Conservation (phyloP, 2,113 vertebrate genomes). For the Acanthochromis polyacanthus region DNA sequence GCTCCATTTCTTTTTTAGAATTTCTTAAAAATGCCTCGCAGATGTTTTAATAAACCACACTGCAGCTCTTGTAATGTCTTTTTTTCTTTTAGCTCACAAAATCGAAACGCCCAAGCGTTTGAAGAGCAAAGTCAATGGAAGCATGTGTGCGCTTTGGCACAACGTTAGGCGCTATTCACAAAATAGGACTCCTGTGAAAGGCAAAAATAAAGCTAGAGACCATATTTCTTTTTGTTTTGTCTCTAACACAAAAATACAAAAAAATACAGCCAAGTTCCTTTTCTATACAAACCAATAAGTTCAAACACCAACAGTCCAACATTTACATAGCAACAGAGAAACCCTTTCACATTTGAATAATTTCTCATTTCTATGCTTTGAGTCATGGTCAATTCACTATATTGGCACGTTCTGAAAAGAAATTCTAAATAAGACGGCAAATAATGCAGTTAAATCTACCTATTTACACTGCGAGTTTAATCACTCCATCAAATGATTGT, state of each 20-base stretch:
- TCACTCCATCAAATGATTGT: constrained; percentile 15
- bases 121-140: constrained; percentile 30
- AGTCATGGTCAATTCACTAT: constrained; percentile 48
- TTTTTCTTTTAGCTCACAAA: constrained; percentile 5
- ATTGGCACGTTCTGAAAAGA: constrained; percentile 38
- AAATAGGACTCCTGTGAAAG: constrained; percentile 3
- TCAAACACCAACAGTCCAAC: constrained; percentile 41
- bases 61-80: constrained; percentile 5
- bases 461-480: constrained; percentile 14
- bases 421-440: constrained; percentile 44
- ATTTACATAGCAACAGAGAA: constrained; percentile 57
- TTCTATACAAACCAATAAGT: constrained; percentile 23
- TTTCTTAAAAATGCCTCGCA: neutral
- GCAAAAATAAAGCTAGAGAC: constrained; percentile 7
- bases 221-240: constrained; percentile 4
- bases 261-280: neutral
- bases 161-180: neutral
- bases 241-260: constrained; percentile 1
- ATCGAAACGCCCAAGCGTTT: constrained; percentile 8
- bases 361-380: constrained; percentile 79
- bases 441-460: constrained; percentile 36
- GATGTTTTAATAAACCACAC: neutral
- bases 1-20: constrained; percentile 3
- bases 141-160: constrained; percentile 5
- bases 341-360: constrained; percentile 74